Evolutionary conservation across 2,113 vertebrate genomes (phyloP), one percentile per base, ranked within the genome.

Genomic region (Seriola dumerili): DNA sequence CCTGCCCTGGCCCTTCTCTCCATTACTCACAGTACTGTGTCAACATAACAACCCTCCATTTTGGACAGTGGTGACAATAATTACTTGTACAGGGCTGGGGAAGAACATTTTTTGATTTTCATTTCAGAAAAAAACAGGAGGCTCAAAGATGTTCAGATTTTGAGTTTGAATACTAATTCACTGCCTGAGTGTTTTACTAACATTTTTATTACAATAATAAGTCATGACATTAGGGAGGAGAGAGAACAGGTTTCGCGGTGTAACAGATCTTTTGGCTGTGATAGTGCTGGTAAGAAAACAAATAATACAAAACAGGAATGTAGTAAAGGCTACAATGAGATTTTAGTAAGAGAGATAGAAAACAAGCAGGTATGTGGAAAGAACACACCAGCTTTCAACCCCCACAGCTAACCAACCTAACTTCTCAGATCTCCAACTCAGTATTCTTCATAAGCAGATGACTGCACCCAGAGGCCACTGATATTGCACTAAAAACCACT

Each of bases 41-140:
- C 81, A 86, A 91, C 88, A 88, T 78, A 85, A 83, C 72, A 93
- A 85, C 70, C 88, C 79, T 91, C 83, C 80, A 91, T 92, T 95
- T 92, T 85, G 85, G 87, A 88, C 90, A 81, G 70, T 8, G 10
- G 78, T 75, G 78, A 84, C 83, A 83, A 85, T 93, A 94, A 93
- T 93, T 91, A 93, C 87, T 88, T 67, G 73, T 61, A 83, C 40
- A n/a, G 70, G 12, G 74, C 74, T 63, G 73, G 25, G 63, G 59
- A 90, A 78, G 66, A 89, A 87, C 66, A 61, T 78, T 67, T 78
- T 85, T 64, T 66, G 25, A 65, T 77, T 88, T 83, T 88, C 40
- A 74, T 80, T 81, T 84, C 54, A 83, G 77, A 78, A 88, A 88
- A 29, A 89, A 88, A 85, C 76, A 86, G 62, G 70, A 91, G 65